These are phyloP conservation scores for Aurelia aurita DNA, from an alignment of 30 jellyfish, hydroid and myxozoan genomes.

Conservation along the genomic window DNA sequence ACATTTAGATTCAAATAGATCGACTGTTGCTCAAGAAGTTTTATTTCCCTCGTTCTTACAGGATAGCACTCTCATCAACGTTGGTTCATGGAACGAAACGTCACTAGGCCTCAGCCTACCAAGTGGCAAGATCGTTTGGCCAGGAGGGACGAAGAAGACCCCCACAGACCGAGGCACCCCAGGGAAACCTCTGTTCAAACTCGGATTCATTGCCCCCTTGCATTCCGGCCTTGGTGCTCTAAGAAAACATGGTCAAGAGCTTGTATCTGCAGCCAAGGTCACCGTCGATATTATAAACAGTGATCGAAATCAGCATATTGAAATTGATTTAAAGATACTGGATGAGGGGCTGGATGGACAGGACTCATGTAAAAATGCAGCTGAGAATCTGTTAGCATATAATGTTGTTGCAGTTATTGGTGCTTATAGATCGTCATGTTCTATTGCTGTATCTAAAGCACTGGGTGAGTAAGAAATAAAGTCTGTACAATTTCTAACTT, in stretches of 20 bases:
- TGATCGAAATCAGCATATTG: constrained; percentile 78
- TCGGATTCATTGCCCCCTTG: constrained; percentile 94
- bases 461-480: constrained; percentile 57
- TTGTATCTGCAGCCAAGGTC: constrained; percentile 94
- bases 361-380: constrained; percentile 77
- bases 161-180: constrained; percentile 98
- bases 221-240: constrained; percentile 86
- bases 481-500: too few species aligned
- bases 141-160: constrained; percentile 90
- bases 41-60: not conserved
- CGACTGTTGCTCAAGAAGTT: too few species aligned
- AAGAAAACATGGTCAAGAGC: constrained; percentile 85
- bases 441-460: constrained; percentile 76
- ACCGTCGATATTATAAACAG: constrained; percentile 91
- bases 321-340: constrained; percentile 75
- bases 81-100: constrained; percentile 94
- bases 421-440: constrained; percentile 93
- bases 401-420: constrained; percentile 95
- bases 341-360: constrained; percentile 95
- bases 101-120: constrained; percentile 71
- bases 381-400: constrained; percentile 60
- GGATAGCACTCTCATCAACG: constrained; percentile 40
- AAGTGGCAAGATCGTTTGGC: constrained; percentile 87
- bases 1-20: too few species aligned
- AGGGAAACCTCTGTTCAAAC: constrained; percentile 93